phyloP scores from a whole-genome alignment of 2,888 invertebrate genomes.

The Seira sanloemensis region DNA sequence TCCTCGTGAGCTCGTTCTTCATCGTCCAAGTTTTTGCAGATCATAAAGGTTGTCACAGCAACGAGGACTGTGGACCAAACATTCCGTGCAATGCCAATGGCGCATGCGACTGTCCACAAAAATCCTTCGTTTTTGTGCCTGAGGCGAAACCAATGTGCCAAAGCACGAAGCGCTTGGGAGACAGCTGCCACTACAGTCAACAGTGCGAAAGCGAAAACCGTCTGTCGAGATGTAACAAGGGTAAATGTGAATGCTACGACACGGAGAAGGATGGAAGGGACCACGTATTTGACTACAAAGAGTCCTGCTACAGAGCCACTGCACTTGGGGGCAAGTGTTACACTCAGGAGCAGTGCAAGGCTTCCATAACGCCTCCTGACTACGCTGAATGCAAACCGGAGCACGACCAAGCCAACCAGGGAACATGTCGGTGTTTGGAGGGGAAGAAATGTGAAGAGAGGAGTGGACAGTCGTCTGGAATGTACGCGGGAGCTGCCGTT shows the following conservation, averaged over 20 bases:
- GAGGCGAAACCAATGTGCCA: constrained; percentile 35
- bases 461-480: not conserved
- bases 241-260: constrained; percentile 64
- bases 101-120: not conserved
- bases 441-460: constrained; percentile 48
- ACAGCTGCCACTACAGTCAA: constrained; percentile 29
- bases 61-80: constrained; percentile 22
- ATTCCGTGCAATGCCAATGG: constrained; percentile 10
- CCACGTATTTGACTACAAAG: constrained; percentile 22
- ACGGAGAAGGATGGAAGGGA: constrained; percentile 42
- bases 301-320: constrained; percentile 46
- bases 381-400: constrained; percentile 30
- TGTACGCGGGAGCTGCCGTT: not conserved
- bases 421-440: not conserved
- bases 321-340: constrained; percentile 21
- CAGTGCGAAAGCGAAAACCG: constrained; percentile 38
- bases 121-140: not conserved
- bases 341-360: constrained; percentile 37
- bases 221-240: constrained; percentile 39
- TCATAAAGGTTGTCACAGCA: not conserved
- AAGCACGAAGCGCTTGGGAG: constrained; percentile 21
- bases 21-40: constrained; percentile 15
- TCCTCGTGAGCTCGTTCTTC: not conserved
- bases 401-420: not conserved
- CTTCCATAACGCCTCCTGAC: constrained; percentile 49